Base-by-base conservation (phyloP, 2,797 vertebrate species). In the Mormyrus proboscirostris region DNA sequence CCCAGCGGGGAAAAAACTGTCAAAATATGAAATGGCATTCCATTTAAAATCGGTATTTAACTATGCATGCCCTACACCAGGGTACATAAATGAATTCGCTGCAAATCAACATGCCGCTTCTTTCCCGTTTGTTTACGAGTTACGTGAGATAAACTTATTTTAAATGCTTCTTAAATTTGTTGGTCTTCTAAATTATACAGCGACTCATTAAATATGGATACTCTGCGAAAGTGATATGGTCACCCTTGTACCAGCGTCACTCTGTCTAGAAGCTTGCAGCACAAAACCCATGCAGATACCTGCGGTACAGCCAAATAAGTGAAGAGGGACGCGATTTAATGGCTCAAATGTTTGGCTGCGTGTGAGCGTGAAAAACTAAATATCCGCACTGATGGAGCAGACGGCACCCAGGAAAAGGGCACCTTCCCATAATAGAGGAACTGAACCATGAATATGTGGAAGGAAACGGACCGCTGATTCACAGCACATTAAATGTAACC, bases 181-280 rank as follows among this genome's bases (percentile, higher is more conserved):
- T 9, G 8, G 29, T 5, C 55, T 88, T 47, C 55, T 88, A 38
- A 95, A 96, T 94, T 94, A 95, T 94, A 94, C 91, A 95, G 90
- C 90, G 90, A 25, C 89, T 90, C 95, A 96, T 96, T 95, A 96
- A 97, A 96, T 92, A 95, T 97, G 95, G 95, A 97, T 62, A 6
- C 73, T 83, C 90, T 88, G 2, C 90, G 93, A 93, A 97, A 92
- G 92, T 90, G 96, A 97, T 95, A 95, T 88, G 0, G 89, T 22
- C 79, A 53, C 89, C 62, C 62, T 49, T 90, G 90, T 93, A 95
- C 93, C 22, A 44, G 92, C 92, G 38, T n/a, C 51, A 87, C 14
- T 33, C 29, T 41, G 25, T 29, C 25, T 87, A 50, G 86, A 25
- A 22, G 83, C 29, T 14, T 33, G 25, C 65, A 33, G 62, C 62